These are phyloP conservation scores for Apamea monoglypha DNA, from an alignment of 2,888 invertebrate genomes.

Conservation along the genomic window DNA sequence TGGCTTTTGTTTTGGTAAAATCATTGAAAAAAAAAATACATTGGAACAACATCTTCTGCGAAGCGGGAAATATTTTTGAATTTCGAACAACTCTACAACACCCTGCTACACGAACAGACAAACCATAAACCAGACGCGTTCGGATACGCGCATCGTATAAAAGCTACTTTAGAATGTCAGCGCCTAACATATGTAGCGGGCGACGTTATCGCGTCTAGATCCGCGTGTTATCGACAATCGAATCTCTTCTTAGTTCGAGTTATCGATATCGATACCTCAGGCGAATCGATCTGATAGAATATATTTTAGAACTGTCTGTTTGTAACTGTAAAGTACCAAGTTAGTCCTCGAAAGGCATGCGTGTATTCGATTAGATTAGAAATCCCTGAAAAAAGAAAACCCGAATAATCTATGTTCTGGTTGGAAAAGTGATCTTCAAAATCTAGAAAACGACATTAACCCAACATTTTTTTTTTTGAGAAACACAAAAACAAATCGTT, in stretches of 20 bases:
- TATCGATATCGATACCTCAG: constrained; percentile 76
- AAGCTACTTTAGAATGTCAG: constrained; percentile 83
- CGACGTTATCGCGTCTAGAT: constrained; percentile 81
- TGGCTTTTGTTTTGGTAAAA: background rate
- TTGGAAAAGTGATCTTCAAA: background rate
- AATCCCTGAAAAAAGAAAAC: constrained; percentile 16
- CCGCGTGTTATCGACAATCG: constrained; percentile 81
- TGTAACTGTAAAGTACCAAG: constrained; percentile 58
- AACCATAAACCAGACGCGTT: constrained; percentile 74
- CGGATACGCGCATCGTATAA: constrained; percentile 72
- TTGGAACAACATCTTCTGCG: background rate
- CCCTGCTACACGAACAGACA: constrained; percentile 60
- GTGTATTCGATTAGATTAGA: constrained; percentile 52
- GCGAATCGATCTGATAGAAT: constrained; percentile 78
- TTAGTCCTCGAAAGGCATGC: constrained; percentile 42
- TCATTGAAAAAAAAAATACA: background rate
- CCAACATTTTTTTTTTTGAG: background rate
- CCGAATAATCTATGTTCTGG: background rate
- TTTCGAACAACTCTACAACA: constrained; percentile 66
- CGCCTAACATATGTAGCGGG: constrained; percentile 80
- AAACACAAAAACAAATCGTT: background rate
- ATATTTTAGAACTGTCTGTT: constrained; percentile 73
- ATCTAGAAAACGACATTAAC: background rate
- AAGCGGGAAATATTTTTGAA: constrained; percentile 54
- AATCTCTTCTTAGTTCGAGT: constrained; percentile 75